Percentiles rank a stretch among this genome's conserved stretches.
phyloP scores from a whole-genome alignment of 2,797 vertebrate species.

The Morus bassanus region DNA sequence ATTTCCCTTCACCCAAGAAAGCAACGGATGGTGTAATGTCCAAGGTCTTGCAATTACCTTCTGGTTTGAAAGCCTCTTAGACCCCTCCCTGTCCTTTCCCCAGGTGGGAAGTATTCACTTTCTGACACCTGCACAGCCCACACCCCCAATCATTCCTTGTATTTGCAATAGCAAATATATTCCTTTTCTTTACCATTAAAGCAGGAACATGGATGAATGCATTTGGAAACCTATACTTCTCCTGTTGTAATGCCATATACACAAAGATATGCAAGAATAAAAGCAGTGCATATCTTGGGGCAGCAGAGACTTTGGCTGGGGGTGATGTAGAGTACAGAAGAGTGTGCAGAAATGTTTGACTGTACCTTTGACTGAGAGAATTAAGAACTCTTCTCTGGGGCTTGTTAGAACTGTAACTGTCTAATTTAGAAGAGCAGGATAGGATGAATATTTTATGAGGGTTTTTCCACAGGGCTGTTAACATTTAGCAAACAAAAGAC shows the following conservation, averaged over 20 bases:
- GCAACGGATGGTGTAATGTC: background rate
- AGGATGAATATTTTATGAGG: conserved; percentile 69
- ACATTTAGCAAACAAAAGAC: conserved; percentile 62
- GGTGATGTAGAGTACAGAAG: conserved; percentile 10
- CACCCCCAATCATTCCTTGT: background rate
- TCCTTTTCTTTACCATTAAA: conserved; percentile 1
- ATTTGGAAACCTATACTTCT: conserved; percentile 25
- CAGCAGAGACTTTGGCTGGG: conserved; percentile 18
- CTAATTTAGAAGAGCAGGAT: conserved; percentile 52
- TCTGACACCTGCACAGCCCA: background rate
- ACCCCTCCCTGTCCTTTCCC: background rate
- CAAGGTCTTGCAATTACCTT: background rate
- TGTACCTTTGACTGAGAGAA: conserved; percentile 37
- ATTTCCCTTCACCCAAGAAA: background rate
- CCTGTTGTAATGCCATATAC: background rate
- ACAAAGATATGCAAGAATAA: conserved; percentile 3
- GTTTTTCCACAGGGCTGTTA: conserved; percentile 58
- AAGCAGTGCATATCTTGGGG: background rate
- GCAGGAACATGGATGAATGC: background rate
- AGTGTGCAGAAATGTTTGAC: conserved; percentile 41
- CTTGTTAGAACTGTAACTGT: conserved; percentile 58
- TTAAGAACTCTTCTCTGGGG: conserved; percentile 40
- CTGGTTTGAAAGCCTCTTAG: background rate
- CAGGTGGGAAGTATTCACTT: background rate
- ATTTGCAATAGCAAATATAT: background rate